Evolutionary conservation across 2,113 vertebrate species (phyloP), one percentile per base, ranked within the genome.

Genomic region (Thinocorus orbignyianus): DNA sequence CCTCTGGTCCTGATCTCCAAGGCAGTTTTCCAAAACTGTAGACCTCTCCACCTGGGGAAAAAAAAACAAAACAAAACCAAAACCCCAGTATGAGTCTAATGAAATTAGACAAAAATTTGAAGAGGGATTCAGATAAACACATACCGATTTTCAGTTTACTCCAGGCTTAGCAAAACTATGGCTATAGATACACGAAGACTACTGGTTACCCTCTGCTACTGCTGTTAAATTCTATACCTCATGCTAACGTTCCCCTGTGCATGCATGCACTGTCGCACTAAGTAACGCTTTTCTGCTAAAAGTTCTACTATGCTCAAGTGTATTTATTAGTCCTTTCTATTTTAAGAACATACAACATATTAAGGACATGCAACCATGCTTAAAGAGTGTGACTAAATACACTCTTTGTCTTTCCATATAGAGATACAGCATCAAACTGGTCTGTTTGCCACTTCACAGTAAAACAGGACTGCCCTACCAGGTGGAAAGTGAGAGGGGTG

Each of bases 11-110:
- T 83, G 97, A 98, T 94, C 98, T 99, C 99, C 99, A 99, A 3
- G 99, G 98, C 93, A 99, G 97, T 37, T 95, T 98, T 26, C 99
- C 99, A 20, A 99, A 99, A 93, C 99, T 99, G 97, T 98, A 99
- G 70, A 99, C 99, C 68, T 98, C 98, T 44, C 99, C 99, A 65
- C 98, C 99, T 99, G 87, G 23, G n/a, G 18, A 13, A 35, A 65
- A 58, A 33, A 18, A 69, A 48, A 74, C 3, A 25, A 25, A 54
- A 23, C 17, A 28, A 46, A n/a, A 23, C 19, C 48, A 55, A 54
- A 25, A 54, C 18, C 28, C 33, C 16, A 54, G 18, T 22, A 52
- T 26, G 23, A 81, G 41, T 58, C 31, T 33, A 65, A 85, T 57
- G 20, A 51, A 79, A 13, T 58, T 46, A 76, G 81, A 65, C 17